Evolutionary conservation across 2,113 vertebrate genomes (phyloP), one percentile per base, ranked within the genome.

Genomic region (Rhinolophus sinicus): DNA sequence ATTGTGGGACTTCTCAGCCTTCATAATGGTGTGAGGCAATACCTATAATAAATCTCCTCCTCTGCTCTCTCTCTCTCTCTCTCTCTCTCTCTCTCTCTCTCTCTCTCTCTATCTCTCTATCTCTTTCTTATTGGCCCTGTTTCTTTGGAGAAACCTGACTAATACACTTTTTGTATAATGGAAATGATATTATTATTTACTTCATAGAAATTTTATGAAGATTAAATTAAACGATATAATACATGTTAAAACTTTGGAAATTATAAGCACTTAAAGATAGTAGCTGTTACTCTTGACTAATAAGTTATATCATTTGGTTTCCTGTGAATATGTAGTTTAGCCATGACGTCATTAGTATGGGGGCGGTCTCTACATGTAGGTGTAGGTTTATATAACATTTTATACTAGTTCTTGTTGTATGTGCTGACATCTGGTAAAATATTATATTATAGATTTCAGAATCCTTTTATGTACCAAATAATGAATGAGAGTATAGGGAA

Each of bases 391-490:
- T 10, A 35, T 60, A 85, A 38, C n/a, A 24, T 77, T 88, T 91
- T 82, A 85, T 16, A 54, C 11, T 70, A 33, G 16, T 76, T 96
- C 77, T 95, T 40, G 2, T 64, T 81, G 38, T 50, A 65, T 67
- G 77, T 90, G 24, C 60, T 77, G 92, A 82, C 77, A 94, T 90
- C 38, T 81, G 64, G 81, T 83, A 50, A 95, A 94, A 86, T 76
- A 40, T 60, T 85, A n/a, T 35, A 38, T 52, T 93, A 96, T 82
- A 92, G 82, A 96, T 95, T 97, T 93, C 90, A 86, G 60, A 62
- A 93, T 89, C 21, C 21, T 40, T 35, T 93, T 95, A 93, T 88
- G 52, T 90, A 77, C 9, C 38, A 35, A 80, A 93, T 93, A 81
- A 95, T 67, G 52, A 80, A 93, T 30, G 3, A 64, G 64, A 6